phyloP scores from a whole-genome alignment of 2,113 vertebrate species.

The Motacilla tschutschensis region DNA sequence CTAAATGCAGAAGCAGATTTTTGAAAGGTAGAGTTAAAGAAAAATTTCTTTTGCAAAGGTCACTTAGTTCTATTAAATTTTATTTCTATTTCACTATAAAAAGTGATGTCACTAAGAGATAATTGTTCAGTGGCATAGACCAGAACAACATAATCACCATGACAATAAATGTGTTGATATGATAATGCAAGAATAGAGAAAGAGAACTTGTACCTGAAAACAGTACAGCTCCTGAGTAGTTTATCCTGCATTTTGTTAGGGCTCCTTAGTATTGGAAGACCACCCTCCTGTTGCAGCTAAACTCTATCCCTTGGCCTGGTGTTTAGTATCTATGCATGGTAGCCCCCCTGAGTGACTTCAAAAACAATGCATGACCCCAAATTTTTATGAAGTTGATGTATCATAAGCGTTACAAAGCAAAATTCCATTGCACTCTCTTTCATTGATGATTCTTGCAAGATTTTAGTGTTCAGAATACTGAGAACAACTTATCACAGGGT shows the following conservation, averaged over 20 bases:
- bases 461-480: not conserved
- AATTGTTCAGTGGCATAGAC: not conserved
- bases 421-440: not conserved
- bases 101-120: not conserved
- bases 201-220: not conserved
- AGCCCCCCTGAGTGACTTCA: not conserved
- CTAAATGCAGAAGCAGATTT: not conserved
- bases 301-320: not conserved
- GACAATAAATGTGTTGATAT: not conserved
- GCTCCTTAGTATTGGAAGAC: not conserved
- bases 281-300: rapidly evolving
- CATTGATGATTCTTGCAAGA: not conserved
- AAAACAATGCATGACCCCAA: not conserved
- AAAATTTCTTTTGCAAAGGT: not conserved
- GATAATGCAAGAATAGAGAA: not conserved
- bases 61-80: not conserved
- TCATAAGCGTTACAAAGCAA: not conserved
- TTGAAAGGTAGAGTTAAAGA: not conserved
- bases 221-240: not conserved
- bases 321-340: not conserved
- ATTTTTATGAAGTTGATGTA: not conserved
- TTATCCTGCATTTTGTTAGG: not conserved
- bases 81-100: not conserved
- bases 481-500: not conserved
- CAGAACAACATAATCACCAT: not conserved